phyloP scores from a whole-genome alignment of 2,113 vertebrate species.

The Elephantulus edwardii region DNA sequence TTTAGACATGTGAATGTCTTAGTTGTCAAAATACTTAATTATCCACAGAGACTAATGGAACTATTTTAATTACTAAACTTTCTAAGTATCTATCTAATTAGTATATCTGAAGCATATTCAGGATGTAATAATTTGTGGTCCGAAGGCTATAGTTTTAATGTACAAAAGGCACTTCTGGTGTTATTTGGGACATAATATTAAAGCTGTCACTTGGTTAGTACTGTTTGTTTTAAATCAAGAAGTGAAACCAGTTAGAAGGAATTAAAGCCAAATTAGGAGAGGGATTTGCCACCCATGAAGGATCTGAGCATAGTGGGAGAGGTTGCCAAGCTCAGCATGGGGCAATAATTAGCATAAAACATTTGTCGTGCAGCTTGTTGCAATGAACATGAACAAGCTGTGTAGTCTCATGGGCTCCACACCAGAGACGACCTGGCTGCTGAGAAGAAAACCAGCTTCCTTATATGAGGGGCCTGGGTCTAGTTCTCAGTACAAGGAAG shows the following conservation, averaged over 20 bases:
- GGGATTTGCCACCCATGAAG: not conserved
- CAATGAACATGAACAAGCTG: not conserved
- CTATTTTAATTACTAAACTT: conserved; percentile 32
- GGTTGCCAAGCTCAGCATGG: not conserved
- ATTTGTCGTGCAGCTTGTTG: not conserved
- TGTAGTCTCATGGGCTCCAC: not conserved
- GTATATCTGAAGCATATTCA: not conserved
- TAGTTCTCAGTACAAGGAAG: not conserved
- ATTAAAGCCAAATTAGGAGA: not conserved
- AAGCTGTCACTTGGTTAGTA: not conserved
- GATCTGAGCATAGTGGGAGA: not conserved
- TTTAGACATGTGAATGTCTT: not conserved
- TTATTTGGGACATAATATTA: not conserved
- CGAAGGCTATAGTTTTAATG: conserved; percentile 18
- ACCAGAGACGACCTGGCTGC: not conserved
- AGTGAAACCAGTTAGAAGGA: conserved; percentile 31
- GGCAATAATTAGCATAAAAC: not conserved
- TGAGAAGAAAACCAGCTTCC: too few relatives aligned
- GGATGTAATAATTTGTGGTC: not conserved
- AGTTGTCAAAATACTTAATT: not conserved
- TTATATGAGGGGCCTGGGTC: too few relatives aligned
- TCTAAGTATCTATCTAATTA: not conserved
- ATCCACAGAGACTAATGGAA: not conserved
- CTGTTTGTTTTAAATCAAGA: conserved; percentile 38
- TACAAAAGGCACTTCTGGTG: not conserved